Evolutionary conservation across 2,113 vertebrate genomes (phyloP), one percentile per base, ranked within the genome.

Genomic region (Anhinga anhinga): DNA sequence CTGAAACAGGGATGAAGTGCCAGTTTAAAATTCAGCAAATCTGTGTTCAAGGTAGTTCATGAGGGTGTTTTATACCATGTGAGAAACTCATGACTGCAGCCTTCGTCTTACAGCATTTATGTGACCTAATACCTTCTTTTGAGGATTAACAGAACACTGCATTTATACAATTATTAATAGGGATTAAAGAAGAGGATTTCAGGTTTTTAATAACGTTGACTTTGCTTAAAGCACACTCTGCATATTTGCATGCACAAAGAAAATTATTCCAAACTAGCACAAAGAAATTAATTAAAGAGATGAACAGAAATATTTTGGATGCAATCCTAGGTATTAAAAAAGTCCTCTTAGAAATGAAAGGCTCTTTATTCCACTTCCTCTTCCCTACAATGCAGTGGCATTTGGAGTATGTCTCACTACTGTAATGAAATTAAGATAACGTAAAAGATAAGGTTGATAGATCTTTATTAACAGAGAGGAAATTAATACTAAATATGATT

Each of bases 1-100:
- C 99, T 99, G 98, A 98, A 98, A 98, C 74, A 97, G 81, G 95
- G 80, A 98, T 88, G 90, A 97, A 97, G 90, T 42, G 80, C 30
- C 88, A 96, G 92, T 97, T 98, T 97, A 98, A 96, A 97, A 97
- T 88, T 93, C 88, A 96, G 87, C 77, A 97, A 78, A 96, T 95
- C 86, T 95, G 49, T 71, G 34, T 92, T 95, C 79, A 97, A 95
- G 89, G 95, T 89, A 94, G 88, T 76, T 96, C 87, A 92, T 5
- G 53, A 96, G 49, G 78, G 42, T 72, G 61, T 77, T 97, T 82
- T 49, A 59, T 53, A 90, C 53, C 83, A 69, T 91, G 61, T 96
- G 86, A 97, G 47, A 85, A 96, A 97, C 20, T 86, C n/a, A 42
- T 36, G 9, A 59, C 38, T 91, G 79, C 79, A 71, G n/a, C 45